Evolutionary conservation across 2,888 invertebrate genomes (phyloP), one percentile per base, ranked within the genome.

Genomic region (Podotricha telesiphe): DNA sequence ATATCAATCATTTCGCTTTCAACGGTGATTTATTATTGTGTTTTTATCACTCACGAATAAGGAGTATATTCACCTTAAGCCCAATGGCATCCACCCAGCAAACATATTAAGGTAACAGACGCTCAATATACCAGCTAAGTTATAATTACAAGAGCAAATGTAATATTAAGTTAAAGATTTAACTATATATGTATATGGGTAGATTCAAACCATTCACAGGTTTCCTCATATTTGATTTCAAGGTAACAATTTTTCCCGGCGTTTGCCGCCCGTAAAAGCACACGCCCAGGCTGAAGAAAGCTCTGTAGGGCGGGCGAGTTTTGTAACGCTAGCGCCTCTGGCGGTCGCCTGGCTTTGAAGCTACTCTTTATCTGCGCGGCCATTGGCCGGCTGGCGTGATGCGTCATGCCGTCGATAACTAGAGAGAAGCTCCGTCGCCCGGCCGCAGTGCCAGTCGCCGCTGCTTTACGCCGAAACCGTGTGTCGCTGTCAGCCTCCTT

Each of bases 371-470:
- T n/a, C n/a, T n/a, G n/a, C 67, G 71, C 78, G 77, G 78, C 78
- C 79, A 91, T 93, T 92, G 91, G 92, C 78, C 76, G 76, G 69
- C 59, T 69, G 67, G 73, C 74, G 84, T 93, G 93, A 93, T n/a
- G n/a, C 92, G 93, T 93, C 90, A 91, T 83, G 72, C 78, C 76
- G 77, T 80, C 82, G 77, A 85, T 92, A 92, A 93, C 93, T 93
- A 79, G 86, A 81, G 84, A 85, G 83, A 84, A 81, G 81, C 84
- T 81, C 80, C 82, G 82, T 86, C 82, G 81, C 84, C 89, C 88
- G 91, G 87, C 89, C 91, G 91, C 93, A 93, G 91, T 91, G 79
- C 86, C 87, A 84, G 81, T 86, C 89, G 87, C 90, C 91, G 90
- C 91, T 90, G 91, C 91, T 91, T 88, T n/a, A n/a, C 89, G 89